phyloP scores from a whole-genome alignment of 1,140 invertebrate species.

The Sweltsa coloradensis region DNA sequence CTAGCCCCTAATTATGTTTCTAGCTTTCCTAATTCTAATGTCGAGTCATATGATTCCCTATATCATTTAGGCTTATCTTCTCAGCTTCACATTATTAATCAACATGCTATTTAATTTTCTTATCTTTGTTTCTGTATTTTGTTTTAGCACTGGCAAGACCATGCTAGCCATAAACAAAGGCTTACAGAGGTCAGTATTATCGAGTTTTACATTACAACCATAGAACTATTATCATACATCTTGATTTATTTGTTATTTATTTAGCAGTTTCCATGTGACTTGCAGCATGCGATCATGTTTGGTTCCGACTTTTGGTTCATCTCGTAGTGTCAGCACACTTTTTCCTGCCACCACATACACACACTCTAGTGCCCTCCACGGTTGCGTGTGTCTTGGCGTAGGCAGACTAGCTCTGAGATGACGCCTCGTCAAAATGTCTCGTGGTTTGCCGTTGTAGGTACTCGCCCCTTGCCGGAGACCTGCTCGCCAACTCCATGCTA shows the following conservation, averaged over 20 bases:
- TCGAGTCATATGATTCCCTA: constrained; percentile 12
- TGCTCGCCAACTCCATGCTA: constrained; percentile 76
- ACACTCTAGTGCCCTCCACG: too few species aligned
- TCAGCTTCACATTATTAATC: constrained; percentile 18
- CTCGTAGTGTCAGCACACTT: neutral
- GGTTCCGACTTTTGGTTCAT: constrained; percentile 5
- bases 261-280: constrained; percentile 14
- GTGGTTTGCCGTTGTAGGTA: constrained; percentile 52
- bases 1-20: constrained; percentile 15
- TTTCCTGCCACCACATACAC: too few species aligned
- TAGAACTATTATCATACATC: constrained; percentile 24
- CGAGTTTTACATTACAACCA: constrained; percentile 13
- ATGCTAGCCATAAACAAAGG: constrained; percentile 81
- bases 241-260: constrained; percentile 22
- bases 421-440: too few species aligned
- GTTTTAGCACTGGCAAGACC: constrained; percentile 63
- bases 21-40: constrained; percentile 14
- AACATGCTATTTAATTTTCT: constrained; percentile 22
- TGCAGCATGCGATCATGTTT: constrained; percentile 11
- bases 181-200: constrained; percentile 65
- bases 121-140: constrained; percentile 43
- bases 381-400: too few species aligned
- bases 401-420: too few species aligned
- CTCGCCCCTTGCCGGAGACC: constrained; percentile 86
- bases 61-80: constrained; percentile 15